Evolutionary conservation across 2,113 vertebrate genomes (phyloP).

Genomic region (Perognathus longimembris): DNA sequence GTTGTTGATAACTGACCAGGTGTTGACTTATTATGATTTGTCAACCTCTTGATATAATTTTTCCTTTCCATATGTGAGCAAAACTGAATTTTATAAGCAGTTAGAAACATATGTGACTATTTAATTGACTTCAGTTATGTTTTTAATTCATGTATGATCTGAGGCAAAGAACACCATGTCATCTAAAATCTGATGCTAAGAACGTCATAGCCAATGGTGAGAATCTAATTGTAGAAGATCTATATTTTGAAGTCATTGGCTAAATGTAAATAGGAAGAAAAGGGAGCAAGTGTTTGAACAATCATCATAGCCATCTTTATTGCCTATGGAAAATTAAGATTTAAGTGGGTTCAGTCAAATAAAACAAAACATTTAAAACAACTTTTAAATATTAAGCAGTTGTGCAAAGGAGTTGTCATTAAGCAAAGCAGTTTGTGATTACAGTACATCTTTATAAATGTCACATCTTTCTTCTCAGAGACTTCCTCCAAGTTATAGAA

Average conservation of each 20-base stretch:
- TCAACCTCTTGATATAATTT: not conserved
- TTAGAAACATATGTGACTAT: not conserved
- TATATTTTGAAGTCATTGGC: not conserved
- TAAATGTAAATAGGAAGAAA: not conserved
- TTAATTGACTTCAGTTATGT: not conserved
- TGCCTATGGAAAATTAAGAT: not conserved
- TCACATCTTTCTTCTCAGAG: not conserved
- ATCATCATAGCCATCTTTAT: not conserved
- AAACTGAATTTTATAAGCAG: constrained; percentile 29
- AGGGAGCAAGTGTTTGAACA: too few species aligned
- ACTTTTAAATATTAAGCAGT: too few species aligned
- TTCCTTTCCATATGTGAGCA: not conserved
- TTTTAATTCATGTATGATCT: not conserved
- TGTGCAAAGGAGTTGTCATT: too few species aligned
- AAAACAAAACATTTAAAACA: not conserved
- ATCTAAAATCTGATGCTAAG: not conserved
- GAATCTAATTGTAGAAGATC: not conserved
- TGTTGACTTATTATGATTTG: not conserved
- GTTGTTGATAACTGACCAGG: not conserved
- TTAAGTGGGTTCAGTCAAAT: not conserved
- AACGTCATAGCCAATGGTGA: not conserved
- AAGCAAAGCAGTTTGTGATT: too few species aligned
- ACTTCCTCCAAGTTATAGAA: not conserved
- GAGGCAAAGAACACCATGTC: not conserved
- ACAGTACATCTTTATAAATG: too few species aligned